Base-by-base conservation (phyloP, 1,140 invertebrate genomes). In the Papilio dardanus region DNA sequence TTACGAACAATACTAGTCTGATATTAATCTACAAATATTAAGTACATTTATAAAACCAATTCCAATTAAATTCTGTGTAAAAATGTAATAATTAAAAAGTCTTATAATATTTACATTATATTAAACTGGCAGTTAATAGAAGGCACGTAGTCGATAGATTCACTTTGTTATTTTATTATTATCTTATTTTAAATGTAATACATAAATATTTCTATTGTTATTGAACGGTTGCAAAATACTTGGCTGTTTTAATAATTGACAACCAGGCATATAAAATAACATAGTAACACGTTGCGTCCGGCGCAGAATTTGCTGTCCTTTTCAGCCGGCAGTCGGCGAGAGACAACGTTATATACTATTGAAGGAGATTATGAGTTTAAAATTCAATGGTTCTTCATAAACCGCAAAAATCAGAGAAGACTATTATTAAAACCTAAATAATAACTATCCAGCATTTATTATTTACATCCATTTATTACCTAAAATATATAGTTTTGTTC, bases 91-190 rank as follows among this genome's bases (percentile, higher is more conserved):
- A 50, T 3, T 54, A 31, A 31, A 54, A 30, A 58, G 14, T 73
- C 50, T 54, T 80, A 79, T 68, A 76, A 74, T 83, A 88, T 89
- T 84, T 89, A 89, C 86, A 89, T 89, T 90, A 88, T 82, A 79
- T 87, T 88, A 89, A 89, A 87, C 85, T 91, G 89, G 87, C 88
- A 91, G 87, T 88, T 86, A 82, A 86, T 78, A 83, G 83, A 90
- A 86, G 87, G 86, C 87, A 88, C 83, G 74, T 79, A 76, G 65
- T 35, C 73, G 69, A 79, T 79, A 77, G 79, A 76, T 58, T 69
- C 50, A 58, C 58, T 67, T 66, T 35, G 46, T 75, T 75, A 67
- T 76, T 10, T 24, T 71, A 71, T 50, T 50, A 16, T 50, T 16
- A n/a, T 16, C n/a, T n/a, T n/a, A n/a, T n/a, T n/a, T n/a, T n/a